These are phyloP conservation scores for Denticeps clupeoides DNA, from an alignment of 2,797 vertebrate species.

Conservation along the genomic window DNA sequence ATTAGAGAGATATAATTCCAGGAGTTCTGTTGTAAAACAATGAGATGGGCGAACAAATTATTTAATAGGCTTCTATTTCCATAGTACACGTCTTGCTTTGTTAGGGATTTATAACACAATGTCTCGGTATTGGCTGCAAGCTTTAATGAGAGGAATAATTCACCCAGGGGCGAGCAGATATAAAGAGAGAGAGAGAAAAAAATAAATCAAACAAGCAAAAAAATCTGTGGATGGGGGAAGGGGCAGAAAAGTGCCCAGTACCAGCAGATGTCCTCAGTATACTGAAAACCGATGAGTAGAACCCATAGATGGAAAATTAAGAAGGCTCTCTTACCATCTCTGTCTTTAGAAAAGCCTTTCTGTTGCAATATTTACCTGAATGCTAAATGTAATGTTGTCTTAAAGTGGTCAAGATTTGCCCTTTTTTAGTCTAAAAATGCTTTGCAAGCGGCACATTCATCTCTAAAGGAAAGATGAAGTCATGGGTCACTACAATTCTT, in stretches of 20 bases:
- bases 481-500: too few relatives aligned
- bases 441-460: too few relatives aligned
- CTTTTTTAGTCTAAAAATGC: too few relatives aligned
- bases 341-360: too few relatives aligned
- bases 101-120: constrained; percentile 15
- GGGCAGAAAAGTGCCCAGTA: constrained; percentile 9
- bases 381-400: too few relatives aligned
- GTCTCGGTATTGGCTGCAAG: constrained; percentile 18
- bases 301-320: too few relatives aligned
- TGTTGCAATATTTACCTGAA: too few relatives aligned
- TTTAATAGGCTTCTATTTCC: constrained; percentile 19
- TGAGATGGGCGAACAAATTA: constrained; percentile 16
- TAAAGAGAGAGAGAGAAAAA: neutral
- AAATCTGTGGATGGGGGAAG: too few relatives aligned
- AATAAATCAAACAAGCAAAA: neutral
- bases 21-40: constrained; percentile 13
- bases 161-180: neutral
- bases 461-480: too few relatives aligned
- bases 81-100: constrained; percentile 19
- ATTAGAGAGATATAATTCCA: constrained; percentile 20
- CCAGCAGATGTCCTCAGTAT: constrained; percentile 54
- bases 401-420: too few relatives aligned
- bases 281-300: constrained; percentile 27
- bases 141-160: constrained; percentile 20
- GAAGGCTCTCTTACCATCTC: too few relatives aligned